Percentiles rank a stretch among this genome's conserved stretches.
Conservation (phyloP, 2,797 vertebrate species). For the Phrynocephalus guinanensis region DNA sequence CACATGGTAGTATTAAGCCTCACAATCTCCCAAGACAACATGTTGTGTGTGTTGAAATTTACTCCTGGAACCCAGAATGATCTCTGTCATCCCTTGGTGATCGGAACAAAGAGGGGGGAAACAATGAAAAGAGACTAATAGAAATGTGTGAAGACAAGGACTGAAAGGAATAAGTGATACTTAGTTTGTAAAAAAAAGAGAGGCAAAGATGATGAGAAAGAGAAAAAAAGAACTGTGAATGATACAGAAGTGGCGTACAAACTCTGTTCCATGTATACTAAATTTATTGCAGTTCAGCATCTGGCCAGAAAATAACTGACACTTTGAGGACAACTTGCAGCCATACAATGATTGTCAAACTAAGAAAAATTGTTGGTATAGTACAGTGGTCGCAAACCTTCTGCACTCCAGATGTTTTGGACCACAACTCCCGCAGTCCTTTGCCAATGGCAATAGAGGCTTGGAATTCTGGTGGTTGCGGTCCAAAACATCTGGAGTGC, state of each 20-base stretch:
- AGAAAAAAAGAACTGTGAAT: neutral
- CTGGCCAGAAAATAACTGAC: neutral
- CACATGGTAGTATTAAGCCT: neutral
- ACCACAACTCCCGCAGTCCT: no score
- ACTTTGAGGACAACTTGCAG: neutral
- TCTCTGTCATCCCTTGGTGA: no score
- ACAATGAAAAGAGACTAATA: neutral
- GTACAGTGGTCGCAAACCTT: no score
- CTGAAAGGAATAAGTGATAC: neutral
- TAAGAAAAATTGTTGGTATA: neutral
- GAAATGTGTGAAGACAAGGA: neutral
- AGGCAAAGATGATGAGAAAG: neutral
- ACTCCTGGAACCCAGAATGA: neutral
- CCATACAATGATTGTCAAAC: neutral
- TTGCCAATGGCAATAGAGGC: no score
- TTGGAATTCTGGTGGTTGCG: no score
- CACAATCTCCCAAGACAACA: neutral
- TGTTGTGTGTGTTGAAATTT: neutral
- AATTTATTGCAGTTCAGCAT: neutral
- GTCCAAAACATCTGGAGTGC: no score
- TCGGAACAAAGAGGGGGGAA: neutral
- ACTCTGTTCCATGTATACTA: neutral
- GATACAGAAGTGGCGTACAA: neutral
- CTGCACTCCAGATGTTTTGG: no score
- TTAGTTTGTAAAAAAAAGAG: neutral